phyloP scores from a whole-genome alignment of 2,797 vertebrate species.

The Sebastes wilsoni region DNA sequence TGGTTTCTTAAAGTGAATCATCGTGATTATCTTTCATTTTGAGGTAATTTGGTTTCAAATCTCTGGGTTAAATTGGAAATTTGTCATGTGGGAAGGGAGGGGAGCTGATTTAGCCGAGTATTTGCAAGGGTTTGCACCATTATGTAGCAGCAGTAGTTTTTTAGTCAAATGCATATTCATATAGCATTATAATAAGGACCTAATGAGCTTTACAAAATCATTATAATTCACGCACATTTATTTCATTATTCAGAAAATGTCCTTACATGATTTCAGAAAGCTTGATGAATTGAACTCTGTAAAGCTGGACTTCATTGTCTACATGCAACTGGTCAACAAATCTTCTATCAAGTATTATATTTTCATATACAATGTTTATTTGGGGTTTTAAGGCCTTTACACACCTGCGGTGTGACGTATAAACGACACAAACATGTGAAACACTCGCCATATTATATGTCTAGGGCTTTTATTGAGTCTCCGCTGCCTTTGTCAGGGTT shows the following conservation, averaged over 20 bases:
- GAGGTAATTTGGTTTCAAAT: conserved; percentile 57
- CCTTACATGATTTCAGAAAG: conserved; percentile 3
- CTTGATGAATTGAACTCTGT: conserved; percentile 31
- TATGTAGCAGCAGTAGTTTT: conserved; percentile 45
- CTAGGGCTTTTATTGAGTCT: no score
- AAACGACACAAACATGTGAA: no score
- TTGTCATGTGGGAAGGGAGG: conserved; percentile 31
- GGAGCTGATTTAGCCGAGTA: conserved; percentile 33
- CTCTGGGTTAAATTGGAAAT: conserved; percentile 41
- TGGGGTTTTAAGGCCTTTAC: neutral
- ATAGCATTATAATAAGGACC: conserved; percentile 31
- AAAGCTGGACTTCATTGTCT: neutral
- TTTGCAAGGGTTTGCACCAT: conserved; percentile 34
- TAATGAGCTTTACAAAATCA: conserved; percentile 54
- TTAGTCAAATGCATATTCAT: conserved; percentile 50
- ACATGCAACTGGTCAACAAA: neutral
- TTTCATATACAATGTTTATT: neutral
- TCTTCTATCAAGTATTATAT: neutral
- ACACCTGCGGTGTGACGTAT: no score
- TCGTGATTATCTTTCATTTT: conserved; percentile 58
- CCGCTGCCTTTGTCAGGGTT: no score
- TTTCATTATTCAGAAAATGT: conserved; percentile 48
- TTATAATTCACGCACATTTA: conserved; percentile 49
- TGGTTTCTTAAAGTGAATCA: conserved; percentile 36
- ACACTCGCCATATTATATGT: no score